A percentile compares a stretch with the other conserved stretches of the same genome.
phyloP scores from a whole-genome alignment of 2,888 invertebrate species.

The Ischnura elegans region DNA sequence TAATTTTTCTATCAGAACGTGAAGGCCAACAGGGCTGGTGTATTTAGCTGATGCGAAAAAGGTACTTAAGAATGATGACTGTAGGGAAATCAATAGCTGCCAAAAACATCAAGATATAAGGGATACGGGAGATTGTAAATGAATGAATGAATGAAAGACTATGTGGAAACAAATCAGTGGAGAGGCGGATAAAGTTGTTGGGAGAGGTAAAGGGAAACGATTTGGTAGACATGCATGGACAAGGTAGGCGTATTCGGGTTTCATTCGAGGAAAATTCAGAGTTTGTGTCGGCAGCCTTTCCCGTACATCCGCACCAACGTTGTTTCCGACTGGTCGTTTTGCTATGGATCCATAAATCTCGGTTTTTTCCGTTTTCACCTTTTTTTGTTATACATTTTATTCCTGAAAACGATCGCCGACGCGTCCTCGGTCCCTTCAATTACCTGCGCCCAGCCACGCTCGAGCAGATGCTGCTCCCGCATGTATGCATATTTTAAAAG shows the following conservation, averaged over 20 bases:
- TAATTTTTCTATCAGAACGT: too few species aligned
- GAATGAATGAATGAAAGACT: neutral
- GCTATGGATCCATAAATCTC: slow-evolving; percentile 11
- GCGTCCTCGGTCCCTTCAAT: neutral
- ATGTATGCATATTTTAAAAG: neutral
- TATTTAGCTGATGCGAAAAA: too few species aligned
- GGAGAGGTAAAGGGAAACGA: neutral
- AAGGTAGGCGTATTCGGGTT: neutral
- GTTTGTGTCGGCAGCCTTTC: neutral
- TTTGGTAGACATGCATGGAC: neutral
- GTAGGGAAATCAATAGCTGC: neutral
- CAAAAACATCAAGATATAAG: neutral
- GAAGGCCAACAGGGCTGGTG: too few species aligned
- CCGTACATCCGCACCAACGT: neutral
- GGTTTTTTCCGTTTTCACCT: neutral
- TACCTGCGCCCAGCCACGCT: neutral
- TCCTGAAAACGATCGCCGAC: neutral
- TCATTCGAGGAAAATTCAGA: neutral
- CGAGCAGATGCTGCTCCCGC: neutral
- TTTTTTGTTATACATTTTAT: neutral
- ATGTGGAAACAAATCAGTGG: neutral
- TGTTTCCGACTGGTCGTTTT: neutral
- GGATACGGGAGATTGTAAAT: neutral
- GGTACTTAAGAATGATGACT: too few species aligned
- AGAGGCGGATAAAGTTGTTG: neutral